Conservation (phyloP, 2,888 invertebrate genomes). For the Torymus aiolomorphi region DNA sequence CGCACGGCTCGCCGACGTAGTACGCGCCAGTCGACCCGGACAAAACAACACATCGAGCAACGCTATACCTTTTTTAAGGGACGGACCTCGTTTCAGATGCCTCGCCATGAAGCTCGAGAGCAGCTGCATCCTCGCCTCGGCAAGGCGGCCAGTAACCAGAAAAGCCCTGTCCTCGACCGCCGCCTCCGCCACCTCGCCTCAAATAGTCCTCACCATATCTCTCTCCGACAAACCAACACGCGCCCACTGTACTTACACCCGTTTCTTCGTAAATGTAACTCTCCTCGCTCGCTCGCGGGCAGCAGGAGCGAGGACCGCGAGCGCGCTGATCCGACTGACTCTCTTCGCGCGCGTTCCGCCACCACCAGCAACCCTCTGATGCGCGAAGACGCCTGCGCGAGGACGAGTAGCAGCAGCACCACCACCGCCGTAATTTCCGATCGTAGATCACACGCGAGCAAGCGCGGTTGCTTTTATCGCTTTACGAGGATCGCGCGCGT, state of each 20-base stretch:
- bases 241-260: no score
- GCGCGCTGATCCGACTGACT: constrained; percentile 28
- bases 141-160: background rate
- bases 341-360: background rate
- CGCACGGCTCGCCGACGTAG: no score
- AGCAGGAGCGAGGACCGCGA: background rate
- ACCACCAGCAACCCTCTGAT: background rate
- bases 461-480: background rate
- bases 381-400: background rate
- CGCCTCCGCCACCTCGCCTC: no score
- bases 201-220: no score
- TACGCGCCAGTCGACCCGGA: no score
- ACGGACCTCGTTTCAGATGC: constrained; percentile 69
- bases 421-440: background rate
- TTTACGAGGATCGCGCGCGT: constrained; percentile 13
- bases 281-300: background rate
- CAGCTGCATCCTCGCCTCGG: constrained; percentile 65
- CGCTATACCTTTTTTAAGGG: constrained; percentile 69
- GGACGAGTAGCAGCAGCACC: no score
- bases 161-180: background rate
- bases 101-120: constrained; percentile 70
- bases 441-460: constrained; percentile 15
- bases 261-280: no score
- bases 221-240: no score
- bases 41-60: background rate